phyloP scores from a whole-genome alignment of 2,888 invertebrate genomes.

The Vesta saturnalis region DNA sequence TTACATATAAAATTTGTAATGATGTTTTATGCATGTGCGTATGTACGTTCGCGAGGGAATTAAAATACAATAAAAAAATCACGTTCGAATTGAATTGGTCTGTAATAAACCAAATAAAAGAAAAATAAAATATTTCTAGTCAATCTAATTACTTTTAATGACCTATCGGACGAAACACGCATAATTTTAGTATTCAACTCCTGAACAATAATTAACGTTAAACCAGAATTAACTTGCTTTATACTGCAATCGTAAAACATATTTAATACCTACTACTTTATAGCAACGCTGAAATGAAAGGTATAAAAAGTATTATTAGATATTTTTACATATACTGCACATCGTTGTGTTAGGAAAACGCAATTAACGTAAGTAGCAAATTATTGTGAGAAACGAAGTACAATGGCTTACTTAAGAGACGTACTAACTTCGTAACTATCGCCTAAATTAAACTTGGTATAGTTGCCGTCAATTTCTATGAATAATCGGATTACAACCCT shows the following conservation, averaged over 20 bases:
- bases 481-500: no score
- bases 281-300: neutral
- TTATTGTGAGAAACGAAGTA: no score
- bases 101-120: neutral
- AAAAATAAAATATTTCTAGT: neutral
- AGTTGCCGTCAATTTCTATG: no score
- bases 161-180: neutral
- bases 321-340: neutral
- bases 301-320: neutral
- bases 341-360: no score
- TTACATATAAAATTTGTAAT: neutral
- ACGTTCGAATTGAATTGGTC: no score
- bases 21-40: neutral
- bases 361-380: no score
- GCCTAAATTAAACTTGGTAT: no score
- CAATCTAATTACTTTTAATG: neutral
- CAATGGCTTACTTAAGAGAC: no score
- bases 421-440: no score
- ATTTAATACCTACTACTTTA: neutral
- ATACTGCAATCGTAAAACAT: neutral
- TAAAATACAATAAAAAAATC: no score
- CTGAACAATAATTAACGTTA: neutral
- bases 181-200: neutral
- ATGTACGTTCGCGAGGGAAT: no score
- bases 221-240: neutral